Base-by-base conservation (phyloP, 2,888 invertebrate species). In the Ophraella communa region DNA sequence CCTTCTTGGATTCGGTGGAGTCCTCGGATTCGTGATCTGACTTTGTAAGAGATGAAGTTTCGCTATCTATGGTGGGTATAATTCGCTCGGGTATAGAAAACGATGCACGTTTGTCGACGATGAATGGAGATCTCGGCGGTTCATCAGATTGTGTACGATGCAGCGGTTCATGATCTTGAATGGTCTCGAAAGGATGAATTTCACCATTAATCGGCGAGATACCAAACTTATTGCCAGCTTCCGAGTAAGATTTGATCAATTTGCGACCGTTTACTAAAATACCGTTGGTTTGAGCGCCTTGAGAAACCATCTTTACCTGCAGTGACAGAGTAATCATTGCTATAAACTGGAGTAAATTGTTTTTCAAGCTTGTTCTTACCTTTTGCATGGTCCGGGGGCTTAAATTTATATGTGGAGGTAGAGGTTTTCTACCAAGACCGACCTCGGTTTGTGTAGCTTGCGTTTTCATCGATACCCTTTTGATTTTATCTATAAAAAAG, bases 391-490 rank as follows among this genome's bases (percentile, higher is more conserved):
- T 92, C 67, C 92, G 84, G 5, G 94, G 94, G 82, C 94, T 94
- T 21, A 93, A 82, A 14, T 91, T 90, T 67, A 90, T 85, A 74
- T 88, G 86, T 71, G 88, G 86, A n/a, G 91, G 87, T 54, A 86
- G 80, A n/a, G 88, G 89, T 82, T 89, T 90, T 74, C 89, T 86
- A 73, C 89, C 89, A 77, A 90, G 83, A 77, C 88, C 88, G 24
- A 89, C 87, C 84, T 95, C 95, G 4, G 91, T 95, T 83, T 96
- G 95, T 3, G 95, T 96, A 14, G 95, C 95, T 83, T 95, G 95
- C 0, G 95, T 95, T 81, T 94, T 92, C 95, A 95, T 95, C 0
- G 91, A 90, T 35, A 91, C 88, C 76, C 93, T 88, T 79, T 94
- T 94, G 67, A 92, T 84, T 80, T 92, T 92, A 83, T 94, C 94